Evolutionary conservation across 2,888 invertebrate species (phyloP), one percentile per base, ranked within the genome.

Genomic region (Aleiodes alternator): DNA sequence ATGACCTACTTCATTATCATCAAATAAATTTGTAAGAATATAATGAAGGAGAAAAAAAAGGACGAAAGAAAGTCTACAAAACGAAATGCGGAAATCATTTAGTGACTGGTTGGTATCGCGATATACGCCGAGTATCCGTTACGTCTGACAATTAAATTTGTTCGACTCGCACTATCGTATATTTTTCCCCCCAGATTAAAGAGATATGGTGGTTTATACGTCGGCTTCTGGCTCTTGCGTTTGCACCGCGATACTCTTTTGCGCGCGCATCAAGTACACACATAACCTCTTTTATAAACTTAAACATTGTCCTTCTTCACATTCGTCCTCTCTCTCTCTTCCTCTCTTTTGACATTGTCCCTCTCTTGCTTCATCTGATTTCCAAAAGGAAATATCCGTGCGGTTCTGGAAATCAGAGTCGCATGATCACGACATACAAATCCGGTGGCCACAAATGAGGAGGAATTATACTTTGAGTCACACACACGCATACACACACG

Each of bases 111-210:
- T 4, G 50, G 59, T 71, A 59, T 71, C 57, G 59, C 69, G 69
- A 69, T 71, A 64, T 72, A 53, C 16, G 12, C 38, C 6, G 4
- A 38, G 61, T 61, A 61, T 72, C 61, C 73, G 73, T 78, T 78
- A 68, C 68, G 59, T 59, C 75, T 78, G 75, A 75, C 78, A 78
- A 78, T 78, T 78, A 75, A 73, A 78, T 78, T 75, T 76, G 73
- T 73, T 78, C 69, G 66, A 23, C 50, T 78, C 68, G 73, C 73
- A 78, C 70, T 78, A 73, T 78, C 78, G 57, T 78, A 75, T 75
- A 71, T 78, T 69, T 75, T 73, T 75, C 56, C 31, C 55, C 55
- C 8, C 14, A 70, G 72, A 72, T 72, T 72, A 38, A 51, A 38
- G 34, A 34, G 72, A 72, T 72, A 61, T 38, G 51, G 43, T 59